Evolutionary conservation across 2,888 invertebrate genomes (phyloP), one percentile per base, ranked within the genome.

Genomic region (Platycnemis pennipes): DNA sequence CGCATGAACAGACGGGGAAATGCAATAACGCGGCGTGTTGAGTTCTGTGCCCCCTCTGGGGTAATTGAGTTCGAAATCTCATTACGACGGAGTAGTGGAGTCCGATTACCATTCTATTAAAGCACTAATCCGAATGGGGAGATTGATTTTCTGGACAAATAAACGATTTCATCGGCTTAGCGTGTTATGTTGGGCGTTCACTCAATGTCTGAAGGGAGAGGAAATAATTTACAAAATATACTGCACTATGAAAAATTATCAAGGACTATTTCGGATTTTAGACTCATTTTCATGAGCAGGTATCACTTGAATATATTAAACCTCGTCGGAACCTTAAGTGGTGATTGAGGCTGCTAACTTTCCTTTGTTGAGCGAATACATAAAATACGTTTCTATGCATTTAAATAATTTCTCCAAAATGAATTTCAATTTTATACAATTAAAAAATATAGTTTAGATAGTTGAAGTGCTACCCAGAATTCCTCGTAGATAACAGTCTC

Each of bases 51-150:
- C 13, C 37, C 11, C 77, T 13, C 0, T 22, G 63, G 63, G 77
- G 37, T 77, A 31, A 77, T 77, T 77, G 77, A 77, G 77, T 77
- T 77, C 37, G 77, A 77, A 77, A 37, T 77, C 37, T 77, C 77
- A 77, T 77, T 77, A 77, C 0, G 31, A 13, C 31, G 31, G 7
- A 77, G 77, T 37, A 77, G 77, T 2, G 77, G 11, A 37, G 0
- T 13, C 77, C 37, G 31, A 77, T 77, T 77, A 77, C 77, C 77
- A 77, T 37, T 13, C 77, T 37, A 77, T 77, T 77, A 77, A 77
- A 77, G 37, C 77, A 16, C 77, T 77, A 37, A 77, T 77, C 11
- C 77, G 26, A 37, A 37, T 13, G 77, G 13, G 37, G 77, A 77
- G 77, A 77, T 77, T 77, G 37, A 77, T 77, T 77, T 37, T 37